Evolutionary conservation across 1,140 invertebrate species (phyloP).

Genomic region (Drosophila orosa): DNA sequence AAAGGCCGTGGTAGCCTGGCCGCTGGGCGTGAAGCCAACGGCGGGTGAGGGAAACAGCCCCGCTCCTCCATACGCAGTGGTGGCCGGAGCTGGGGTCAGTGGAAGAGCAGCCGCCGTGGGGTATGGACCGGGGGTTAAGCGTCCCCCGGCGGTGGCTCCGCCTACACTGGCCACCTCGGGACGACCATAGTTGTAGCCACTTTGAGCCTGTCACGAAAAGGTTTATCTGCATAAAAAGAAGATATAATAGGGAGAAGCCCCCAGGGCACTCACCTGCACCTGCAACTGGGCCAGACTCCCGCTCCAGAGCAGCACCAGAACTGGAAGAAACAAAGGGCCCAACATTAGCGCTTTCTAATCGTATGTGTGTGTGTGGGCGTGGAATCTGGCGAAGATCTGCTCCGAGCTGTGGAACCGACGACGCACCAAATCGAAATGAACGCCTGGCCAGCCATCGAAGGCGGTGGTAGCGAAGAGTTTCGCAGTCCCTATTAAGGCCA

Average conservation of each 20-base stretch:
- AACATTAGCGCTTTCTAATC: slow-evolving; percentile 59
- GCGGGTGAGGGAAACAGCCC: slow-evolving; percentile 61
- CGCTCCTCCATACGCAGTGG: slow-evolving; percentile 61
- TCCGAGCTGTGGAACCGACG: slow-evolving; percentile 51
- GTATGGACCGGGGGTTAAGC: slow-evolving; percentile 45
- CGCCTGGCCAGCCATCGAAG: slow-evolving; percentile 55
- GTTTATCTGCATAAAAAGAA: neutral
- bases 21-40: slow-evolving; percentile 63
- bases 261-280: slow-evolving; percentile 47
- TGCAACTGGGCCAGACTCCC: slow-evolving; percentile 57
- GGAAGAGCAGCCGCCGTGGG: slow-evolving; percentile 59
- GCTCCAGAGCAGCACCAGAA: slow-evolving; percentile 63
- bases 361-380: neutral
- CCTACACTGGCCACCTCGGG: slow-evolving; percentile 80
- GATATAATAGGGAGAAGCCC: neutral
- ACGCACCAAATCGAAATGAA: slow-evolving; percentile 71
- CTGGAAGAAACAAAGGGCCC: slow-evolving; percentile 51
- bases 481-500: slow-evolving; percentile 72
- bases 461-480: slow-evolving; percentile 35
- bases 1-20: slow-evolving; percentile 71
- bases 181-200: slow-evolving; percentile 85
- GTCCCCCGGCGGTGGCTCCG: slow-evolving; percentile 50
- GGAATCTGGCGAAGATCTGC: slow-evolving; percentile 37
- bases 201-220: slow-evolving; percentile 75
- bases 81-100: slow-evolving; percentile 55